phyloP scores from a whole-genome alignment of 2,113 vertebrate species.

The Heptranchias perlo region DNA sequence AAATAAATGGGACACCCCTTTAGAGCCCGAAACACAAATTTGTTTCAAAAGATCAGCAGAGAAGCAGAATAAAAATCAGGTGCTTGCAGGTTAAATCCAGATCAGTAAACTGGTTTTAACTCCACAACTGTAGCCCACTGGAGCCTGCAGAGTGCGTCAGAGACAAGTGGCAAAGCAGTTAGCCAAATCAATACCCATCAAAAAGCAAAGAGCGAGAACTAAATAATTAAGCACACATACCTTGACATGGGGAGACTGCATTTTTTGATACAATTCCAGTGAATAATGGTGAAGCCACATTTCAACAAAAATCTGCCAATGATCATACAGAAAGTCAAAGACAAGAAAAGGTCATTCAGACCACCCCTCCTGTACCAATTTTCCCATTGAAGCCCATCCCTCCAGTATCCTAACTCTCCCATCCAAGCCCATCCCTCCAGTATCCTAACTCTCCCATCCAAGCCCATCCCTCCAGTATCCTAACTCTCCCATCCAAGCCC shows the following conservation, averaged over 20 bases:
- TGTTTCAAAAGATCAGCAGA: not conserved
- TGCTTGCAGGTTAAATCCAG: not conserved
- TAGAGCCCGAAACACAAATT: not conserved
- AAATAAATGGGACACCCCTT: not conserved
- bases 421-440: not conserved
- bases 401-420: no score
- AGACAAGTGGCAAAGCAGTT: not conserved
- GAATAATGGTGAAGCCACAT: constrained; percentile 98
- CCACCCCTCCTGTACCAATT: not conserved
- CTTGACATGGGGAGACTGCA: constrained; percentile 96
- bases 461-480: not conserved
- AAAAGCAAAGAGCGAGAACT: not conserved
- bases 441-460: not conserved
- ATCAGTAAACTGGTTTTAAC: not conserved
- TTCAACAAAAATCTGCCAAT: constrained; percentile 85
- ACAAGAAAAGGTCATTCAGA: not conserved
- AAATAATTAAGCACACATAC: constrained; percentile 55
- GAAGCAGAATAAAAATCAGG: constrained; percentile 18
- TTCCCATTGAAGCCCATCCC: no score
- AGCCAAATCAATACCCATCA: not conserved
- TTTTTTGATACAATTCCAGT: constrained; percentile 91
- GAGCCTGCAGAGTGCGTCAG: no score
- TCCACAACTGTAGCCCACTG: not conserved
- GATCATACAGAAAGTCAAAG: not conserved
- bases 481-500: not conserved